A percentile compares a stretch with the other conserved stretches of the same genome.
Evolutionary conservation across 2,113 vertebrate genomes (phyloP).

Genomic region (Menidia beryllina): DNA sequence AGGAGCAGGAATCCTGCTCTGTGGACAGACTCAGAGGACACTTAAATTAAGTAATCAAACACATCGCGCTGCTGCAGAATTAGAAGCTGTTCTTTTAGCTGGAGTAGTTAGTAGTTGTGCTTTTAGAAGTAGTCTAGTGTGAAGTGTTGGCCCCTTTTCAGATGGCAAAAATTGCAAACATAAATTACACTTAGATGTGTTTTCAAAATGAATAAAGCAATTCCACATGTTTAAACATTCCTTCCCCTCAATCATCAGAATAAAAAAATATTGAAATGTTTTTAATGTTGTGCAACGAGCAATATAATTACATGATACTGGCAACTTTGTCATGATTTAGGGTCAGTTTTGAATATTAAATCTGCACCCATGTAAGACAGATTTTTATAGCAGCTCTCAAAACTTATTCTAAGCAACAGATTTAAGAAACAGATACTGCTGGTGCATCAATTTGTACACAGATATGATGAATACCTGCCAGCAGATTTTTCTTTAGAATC

Average conservation of each 20-base stretch:
- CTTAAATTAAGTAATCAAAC: neutral
- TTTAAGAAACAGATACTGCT: neutral
- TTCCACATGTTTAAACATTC: neutral
- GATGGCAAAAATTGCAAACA: too few species aligned
- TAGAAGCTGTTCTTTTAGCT: neutral
- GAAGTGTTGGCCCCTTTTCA: too few species aligned
- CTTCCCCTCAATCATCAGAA: neutral
- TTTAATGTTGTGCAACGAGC: neutral
- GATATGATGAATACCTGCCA: conserved; percentile 47
- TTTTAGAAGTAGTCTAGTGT: too few species aligned
- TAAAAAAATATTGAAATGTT: too few species aligned
- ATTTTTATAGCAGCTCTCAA: neutral
- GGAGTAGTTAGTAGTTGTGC: too few species aligned
- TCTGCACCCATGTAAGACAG: neutral
- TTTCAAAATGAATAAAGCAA: neutral
- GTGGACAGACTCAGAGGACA: neutral
- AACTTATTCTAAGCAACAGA: neutral
- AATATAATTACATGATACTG: too few species aligned
- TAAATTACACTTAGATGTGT: neutral
- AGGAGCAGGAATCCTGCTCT: neutral
- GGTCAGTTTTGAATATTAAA: neutral
- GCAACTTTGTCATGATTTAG: too few species aligned
- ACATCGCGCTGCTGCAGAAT: neutral
- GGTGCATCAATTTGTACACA: conserved; percentile 32
- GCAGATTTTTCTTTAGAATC: conserved; percentile 51